Evolutionary conservation across 2,113 vertebrate species (phyloP).

Genomic region (Onychostruthus taczanowskii): DNA sequence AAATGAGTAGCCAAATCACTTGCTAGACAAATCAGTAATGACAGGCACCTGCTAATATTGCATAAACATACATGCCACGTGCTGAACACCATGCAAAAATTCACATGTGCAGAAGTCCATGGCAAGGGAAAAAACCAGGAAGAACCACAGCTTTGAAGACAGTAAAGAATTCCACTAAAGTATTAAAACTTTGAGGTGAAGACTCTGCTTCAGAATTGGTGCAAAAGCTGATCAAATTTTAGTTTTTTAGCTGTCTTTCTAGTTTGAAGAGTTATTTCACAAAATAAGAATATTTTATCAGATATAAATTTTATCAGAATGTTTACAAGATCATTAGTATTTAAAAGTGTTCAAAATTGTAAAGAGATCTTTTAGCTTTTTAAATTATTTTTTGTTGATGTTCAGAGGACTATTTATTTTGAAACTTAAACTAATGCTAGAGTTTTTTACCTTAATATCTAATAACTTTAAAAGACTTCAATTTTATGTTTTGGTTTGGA

Average conservation of each 20-base stretch:
- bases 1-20: not conserved
- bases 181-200: not conserved
- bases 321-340: not conserved
- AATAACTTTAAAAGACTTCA: not conserved
- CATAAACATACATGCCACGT: fast-evolving
- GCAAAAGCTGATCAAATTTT: not conserved
- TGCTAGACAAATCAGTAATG: not conserved
- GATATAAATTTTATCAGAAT: not conserved
- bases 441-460: not conserved
- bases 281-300: not conserved
- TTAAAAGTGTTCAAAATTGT: not conserved
- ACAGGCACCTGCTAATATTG: not conserved
- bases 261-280: not conserved
- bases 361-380: not conserved
- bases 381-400: not conserved
- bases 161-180: not conserved
- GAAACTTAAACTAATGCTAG: not conserved
- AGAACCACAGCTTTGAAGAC: not conserved
- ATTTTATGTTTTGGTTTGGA: not conserved
- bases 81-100: not conserved
- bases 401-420: not conserved
- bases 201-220: not conserved
- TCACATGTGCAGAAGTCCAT: not conserved
- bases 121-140: not conserved
- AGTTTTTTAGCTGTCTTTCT: not conserved